phyloP scores from a whole-genome alignment of 1,140 invertebrate species.

The Caenorhabditis briggsae region DNA sequence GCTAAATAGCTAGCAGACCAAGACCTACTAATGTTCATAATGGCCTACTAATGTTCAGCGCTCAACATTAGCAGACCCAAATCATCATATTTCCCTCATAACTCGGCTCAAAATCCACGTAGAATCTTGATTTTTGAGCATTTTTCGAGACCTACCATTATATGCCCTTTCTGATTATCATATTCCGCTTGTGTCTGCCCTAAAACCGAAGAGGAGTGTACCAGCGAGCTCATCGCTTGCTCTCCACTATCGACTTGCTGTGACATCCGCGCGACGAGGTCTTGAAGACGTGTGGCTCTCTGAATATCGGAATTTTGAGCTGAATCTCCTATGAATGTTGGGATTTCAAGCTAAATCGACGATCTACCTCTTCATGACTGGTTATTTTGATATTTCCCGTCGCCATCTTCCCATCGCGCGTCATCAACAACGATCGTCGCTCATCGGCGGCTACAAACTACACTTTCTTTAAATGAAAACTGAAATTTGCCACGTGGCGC shows the following conservation, averaged over 20 bases:
- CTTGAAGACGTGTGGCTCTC: constrained; percentile 85
- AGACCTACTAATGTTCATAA: no score
- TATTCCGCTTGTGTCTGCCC: constrained; percentile 63
- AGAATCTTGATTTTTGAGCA: no score
- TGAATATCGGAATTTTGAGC: constrained; percentile 9
- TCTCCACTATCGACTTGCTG: constrained; percentile 89
- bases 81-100: no score
- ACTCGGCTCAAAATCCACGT: no score
- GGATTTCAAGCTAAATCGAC: neutral
- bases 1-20: no score
- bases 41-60: no score
- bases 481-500: neutral
- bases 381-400: constrained; percentile 35
- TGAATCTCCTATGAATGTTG: no score
- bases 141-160: constrained; percentile 11
- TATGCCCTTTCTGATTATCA: constrained; percentile 48
- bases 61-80: no score
- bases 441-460: constrained; percentile 8
- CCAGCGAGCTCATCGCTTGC: constrained; percentile 86
- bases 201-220: constrained; percentile 78
- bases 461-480: neutral
- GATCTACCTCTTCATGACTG: constrained; percentile 56
- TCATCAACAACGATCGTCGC: constrained; percentile 12
- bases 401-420: constrained; percentile 3
- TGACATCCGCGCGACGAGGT: constrained; percentile 87